Percentiles rank a stretch among this genome's conserved stretches.
Evolutionary conservation across 2,888 invertebrate species (phyloP).

Genomic region (Malachius bipustulatus): DNA sequence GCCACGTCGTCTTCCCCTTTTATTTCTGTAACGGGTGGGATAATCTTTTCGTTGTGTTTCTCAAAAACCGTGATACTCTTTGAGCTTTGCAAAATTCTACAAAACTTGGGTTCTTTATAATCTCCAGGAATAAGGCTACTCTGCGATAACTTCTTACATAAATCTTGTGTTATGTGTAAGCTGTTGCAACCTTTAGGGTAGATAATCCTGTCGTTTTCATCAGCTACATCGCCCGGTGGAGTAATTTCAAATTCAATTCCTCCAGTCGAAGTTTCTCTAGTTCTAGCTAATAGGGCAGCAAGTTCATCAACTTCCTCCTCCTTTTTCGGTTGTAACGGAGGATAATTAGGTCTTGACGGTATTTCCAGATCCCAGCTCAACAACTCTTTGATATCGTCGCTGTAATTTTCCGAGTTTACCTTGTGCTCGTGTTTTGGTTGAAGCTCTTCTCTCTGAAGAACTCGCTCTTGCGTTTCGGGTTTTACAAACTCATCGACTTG

Average conservation of each 20-base stretch:
- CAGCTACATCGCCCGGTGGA: slow-evolving; percentile 20
- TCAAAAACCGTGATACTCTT: slow-evolving; percentile 21
- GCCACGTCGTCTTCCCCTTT: slow-evolving; percentile 11
- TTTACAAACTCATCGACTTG: no score
- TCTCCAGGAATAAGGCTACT: slow-evolving; percentile 10
- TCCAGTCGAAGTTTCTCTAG: slow-evolving; percentile 13
- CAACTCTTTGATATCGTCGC: slow-evolving; percentile 27
- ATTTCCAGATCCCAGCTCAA: slow-evolving; percentile 28
- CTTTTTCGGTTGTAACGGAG: neutral
- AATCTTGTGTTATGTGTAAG: slow-evolving; percentile 6
- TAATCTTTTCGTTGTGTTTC: slow-evolving; percentile 16
- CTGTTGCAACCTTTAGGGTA: slow-evolving; percentile 3
- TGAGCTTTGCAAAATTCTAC: slow-evolving; percentile 21
- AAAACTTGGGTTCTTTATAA: slow-evolving; percentile 19
- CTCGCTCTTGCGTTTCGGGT: neutral
- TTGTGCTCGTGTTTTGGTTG: neutral
- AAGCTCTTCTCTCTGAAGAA: slow-evolving; percentile 1
- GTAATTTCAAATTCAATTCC: slow-evolving; percentile 21
- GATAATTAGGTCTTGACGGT: slow-evolving; percentile 13
- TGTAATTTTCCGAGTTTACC: slow-evolving; percentile 6
- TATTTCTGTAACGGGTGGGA: slow-evolving; percentile 9
- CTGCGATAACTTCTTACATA: slow-evolving; percentile 12
- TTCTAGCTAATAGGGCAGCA: slow-evolving; percentile 16
- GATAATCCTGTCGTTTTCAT: slow-evolving; percentile 21
- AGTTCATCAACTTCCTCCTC: slow-evolving; percentile 17